Evolutionary conservation across 2,113 vertebrate genomes (phyloP).

Genomic region (Takifugu bimaculatus): DNA sequence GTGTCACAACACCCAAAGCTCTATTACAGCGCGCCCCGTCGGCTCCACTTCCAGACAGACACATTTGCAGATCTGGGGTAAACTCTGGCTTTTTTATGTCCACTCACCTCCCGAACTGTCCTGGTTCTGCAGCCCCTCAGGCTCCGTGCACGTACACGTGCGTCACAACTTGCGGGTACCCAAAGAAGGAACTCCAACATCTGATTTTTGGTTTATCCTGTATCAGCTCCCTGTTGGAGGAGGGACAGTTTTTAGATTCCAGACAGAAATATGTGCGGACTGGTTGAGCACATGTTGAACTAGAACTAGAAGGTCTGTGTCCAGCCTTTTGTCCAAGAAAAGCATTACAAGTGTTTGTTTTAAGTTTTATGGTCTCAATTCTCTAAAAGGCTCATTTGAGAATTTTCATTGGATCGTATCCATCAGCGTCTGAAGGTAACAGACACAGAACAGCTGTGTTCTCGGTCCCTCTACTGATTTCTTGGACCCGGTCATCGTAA

Average conservation of each 20-base stretch:
- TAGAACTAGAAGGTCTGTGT: no score
- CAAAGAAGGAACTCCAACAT: slow-evolving; percentile 82
- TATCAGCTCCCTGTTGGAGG: slow-evolving; percentile 79
- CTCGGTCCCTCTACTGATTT: background rate
- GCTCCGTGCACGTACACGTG: slow-evolving; percentile 82
- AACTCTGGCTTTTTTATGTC: background rate
- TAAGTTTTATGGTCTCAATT: background rate
- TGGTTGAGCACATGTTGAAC: background rate
- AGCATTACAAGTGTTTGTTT: slow-evolving; percentile 13
- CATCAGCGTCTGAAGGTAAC: slow-evolving; percentile 10
- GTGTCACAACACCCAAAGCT: slow-evolving; percentile 10
- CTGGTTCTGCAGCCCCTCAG: slow-evolving; percentile 80
- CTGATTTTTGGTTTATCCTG: slow-evolving; percentile 78
- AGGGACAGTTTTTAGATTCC: no score
- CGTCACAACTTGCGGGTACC: slow-evolving; percentile 82
- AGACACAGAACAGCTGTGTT: slow-evolving; percentile 4
- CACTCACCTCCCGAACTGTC: slow-evolving; percentile 78
- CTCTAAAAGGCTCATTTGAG: slow-evolving; percentile 8
- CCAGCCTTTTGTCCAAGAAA: slow-evolving; percentile 15
- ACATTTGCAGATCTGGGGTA: background rate
- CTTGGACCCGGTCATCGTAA: background rate
- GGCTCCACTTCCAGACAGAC: background rate
- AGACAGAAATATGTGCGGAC: no score
- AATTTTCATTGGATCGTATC: slow-evolving; percentile 20
- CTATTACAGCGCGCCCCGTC: background rate